phyloP scores from a whole-genome alignment of 2,888 invertebrate species.

The Choreutis nemorana region DNA sequence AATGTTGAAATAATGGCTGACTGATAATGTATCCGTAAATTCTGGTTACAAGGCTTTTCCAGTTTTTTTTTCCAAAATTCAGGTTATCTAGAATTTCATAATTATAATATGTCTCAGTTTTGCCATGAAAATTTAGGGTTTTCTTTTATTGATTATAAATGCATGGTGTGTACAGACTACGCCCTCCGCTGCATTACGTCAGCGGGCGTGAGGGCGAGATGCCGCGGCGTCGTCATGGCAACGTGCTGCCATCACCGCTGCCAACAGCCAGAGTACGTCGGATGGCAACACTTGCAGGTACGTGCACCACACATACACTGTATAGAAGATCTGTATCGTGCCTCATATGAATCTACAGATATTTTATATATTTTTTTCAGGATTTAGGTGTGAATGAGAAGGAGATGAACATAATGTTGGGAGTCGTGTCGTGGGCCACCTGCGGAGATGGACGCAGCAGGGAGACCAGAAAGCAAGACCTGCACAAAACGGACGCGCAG shows the following conservation, averaged over 20 bases:
- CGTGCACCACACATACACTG: background rate
- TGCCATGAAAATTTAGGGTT: too few species aligned
- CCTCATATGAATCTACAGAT: background rate
- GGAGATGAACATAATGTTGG: constrained; percentile 79
- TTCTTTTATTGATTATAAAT: too few species aligned
- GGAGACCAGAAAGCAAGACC: constrained; percentile 19
- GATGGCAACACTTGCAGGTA: constrained; percentile 23
- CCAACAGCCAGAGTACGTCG: constrained; percentile 72
- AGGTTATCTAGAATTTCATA: too few species aligned
- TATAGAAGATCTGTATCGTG: background rate
- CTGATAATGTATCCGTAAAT: too few species aligned
- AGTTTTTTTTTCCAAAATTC: too few species aligned
- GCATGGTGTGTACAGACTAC: constrained; percentile 76
- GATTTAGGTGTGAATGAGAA: constrained; percentile 61
- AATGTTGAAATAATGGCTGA: too few species aligned
- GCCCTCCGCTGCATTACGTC: constrained; percentile 73
- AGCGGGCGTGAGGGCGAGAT: constrained; percentile 45
- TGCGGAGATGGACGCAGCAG: constrained; percentile 76
- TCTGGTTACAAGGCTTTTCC: too few species aligned
- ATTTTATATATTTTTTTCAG: constrained; percentile 27
- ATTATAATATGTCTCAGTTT: too few species aligned
- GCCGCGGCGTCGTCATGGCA: constrained; percentile 76
- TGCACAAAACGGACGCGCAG: background rate
- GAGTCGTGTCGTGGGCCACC: constrained; percentile 90
- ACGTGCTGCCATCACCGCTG: constrained; percentile 93